Evolutionary conservation across 2,113 vertebrate genomes (phyloP).

Genomic region (Hemichromis elongatus): DNA sequence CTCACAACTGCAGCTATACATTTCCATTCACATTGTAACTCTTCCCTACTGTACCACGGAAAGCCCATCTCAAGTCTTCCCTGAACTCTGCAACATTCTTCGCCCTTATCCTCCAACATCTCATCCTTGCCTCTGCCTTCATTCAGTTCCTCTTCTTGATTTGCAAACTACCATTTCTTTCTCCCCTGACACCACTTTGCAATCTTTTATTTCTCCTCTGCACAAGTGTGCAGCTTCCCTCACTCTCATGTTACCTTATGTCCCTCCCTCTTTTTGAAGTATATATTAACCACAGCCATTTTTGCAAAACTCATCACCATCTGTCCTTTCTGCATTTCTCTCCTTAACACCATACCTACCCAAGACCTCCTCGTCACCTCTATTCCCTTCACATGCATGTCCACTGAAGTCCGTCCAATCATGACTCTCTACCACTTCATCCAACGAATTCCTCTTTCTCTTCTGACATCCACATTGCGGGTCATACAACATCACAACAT

Average conservation of each 20-base stretch:
- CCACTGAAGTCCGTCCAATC: background rate
- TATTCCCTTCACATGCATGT: background rate
- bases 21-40: background rate
- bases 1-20: background rate
- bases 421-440: background rate
- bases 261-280: background rate
- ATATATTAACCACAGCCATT: background rate
- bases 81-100: background rate
- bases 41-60: background rate
- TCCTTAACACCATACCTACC: background rate
- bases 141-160: background rate
- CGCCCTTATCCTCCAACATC: background rate
- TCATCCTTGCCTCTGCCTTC: background rate
- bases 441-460: background rate
- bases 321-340: background rate
- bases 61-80: background rate
- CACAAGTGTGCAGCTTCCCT: background rate
- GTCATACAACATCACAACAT: background rate
- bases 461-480: background rate
- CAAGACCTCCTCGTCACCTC: background rate
- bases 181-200: background rate
- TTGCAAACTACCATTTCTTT: background rate
- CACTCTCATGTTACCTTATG: background rate
- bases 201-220: background rate
- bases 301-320: background rate